phyloP scores from a whole-genome alignment of 2,113 vertebrate genomes.

The Ivindomyrus marchei region DNA sequence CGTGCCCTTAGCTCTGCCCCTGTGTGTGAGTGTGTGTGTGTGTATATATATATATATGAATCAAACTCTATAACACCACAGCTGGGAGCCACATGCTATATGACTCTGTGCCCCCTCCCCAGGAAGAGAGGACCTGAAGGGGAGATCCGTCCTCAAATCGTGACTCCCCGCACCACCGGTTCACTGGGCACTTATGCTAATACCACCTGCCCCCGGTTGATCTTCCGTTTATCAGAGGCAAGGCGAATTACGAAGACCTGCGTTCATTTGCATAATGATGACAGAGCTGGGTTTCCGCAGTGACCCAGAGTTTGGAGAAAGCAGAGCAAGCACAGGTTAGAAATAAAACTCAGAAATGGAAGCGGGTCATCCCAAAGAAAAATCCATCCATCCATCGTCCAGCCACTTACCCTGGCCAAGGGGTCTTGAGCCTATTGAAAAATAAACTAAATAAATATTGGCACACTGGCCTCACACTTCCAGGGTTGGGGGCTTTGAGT shows the following conservation, averaged over 20 bases:
- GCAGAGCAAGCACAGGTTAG: background rate
- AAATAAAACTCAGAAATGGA: background rate
- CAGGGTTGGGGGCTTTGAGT: background rate
- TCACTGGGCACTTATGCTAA: conserved; percentile 12
- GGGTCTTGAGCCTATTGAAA: background rate
- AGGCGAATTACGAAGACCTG: conserved; percentile 32
- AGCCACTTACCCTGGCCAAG: background rate
- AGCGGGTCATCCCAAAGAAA: background rate
- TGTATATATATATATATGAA: too few relatives aligned
- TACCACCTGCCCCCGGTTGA: conserved; percentile 34
- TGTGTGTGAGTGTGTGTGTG: too few relatives aligned
- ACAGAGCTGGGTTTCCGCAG: conserved; percentile 20
- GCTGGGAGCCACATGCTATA: background rate
- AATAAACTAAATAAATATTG: background rate
- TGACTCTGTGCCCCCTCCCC: background rate
- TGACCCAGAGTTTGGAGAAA: conserved; percentile 11
- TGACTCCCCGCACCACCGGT: background rate
- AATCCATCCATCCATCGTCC: background rate
- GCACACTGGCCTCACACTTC: background rate
- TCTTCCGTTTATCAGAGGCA: conserved; percentile 41
- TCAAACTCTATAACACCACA: background rate
- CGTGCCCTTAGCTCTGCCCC: too few relatives aligned
- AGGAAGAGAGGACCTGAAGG: background rate
- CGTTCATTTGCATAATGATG: conserved; percentile 45
- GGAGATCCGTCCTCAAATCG: background rate